Percentiles rank a stretch among this genome's conserved stretches.
Conservation (phyloP, 2,797 vertebrate genomes). For the Cuniculus paca region DNA sequence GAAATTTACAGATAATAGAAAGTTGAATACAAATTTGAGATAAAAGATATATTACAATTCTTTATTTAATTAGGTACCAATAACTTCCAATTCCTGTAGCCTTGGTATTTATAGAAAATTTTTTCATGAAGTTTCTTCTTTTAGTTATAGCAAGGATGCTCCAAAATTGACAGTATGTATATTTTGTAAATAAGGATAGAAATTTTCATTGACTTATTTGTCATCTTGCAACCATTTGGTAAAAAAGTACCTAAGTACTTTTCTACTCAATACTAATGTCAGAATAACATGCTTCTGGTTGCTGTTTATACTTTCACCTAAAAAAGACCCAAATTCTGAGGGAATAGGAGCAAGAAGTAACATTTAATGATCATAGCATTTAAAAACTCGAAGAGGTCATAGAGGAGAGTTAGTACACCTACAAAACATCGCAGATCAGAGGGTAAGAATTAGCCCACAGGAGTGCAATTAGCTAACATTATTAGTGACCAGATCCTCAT, state of each 20-base stretch:
- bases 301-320: background rate
- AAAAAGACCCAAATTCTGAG: background rate
- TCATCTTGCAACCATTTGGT: background rate
- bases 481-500: background rate
- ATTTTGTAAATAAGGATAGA: background rate
- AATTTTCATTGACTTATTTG: background rate
- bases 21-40: background rate
- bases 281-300: background rate
- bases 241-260: background rate
- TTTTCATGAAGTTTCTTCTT: background rate
- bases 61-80: background rate
- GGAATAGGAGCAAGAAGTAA: background rate
- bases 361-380: conserved; percentile 26
- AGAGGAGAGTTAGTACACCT: conserved; percentile 2
- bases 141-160: background rate
- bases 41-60: background rate
- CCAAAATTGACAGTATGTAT: background rate
- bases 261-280: background rate
- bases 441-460: background rate
- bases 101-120: background rate
- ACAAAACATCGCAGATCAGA: background rate
- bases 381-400: background rate
- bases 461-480: background rate
- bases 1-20: background rate
- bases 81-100: background rate